A percentile compares a stretch with the other conserved stretches of the same genome.
These are phyloP conservation scores for Gavialis gangeticus DNA, from an alignment of 2,113 vertebrate genomes.

Conservation along the genomic window DNA sequence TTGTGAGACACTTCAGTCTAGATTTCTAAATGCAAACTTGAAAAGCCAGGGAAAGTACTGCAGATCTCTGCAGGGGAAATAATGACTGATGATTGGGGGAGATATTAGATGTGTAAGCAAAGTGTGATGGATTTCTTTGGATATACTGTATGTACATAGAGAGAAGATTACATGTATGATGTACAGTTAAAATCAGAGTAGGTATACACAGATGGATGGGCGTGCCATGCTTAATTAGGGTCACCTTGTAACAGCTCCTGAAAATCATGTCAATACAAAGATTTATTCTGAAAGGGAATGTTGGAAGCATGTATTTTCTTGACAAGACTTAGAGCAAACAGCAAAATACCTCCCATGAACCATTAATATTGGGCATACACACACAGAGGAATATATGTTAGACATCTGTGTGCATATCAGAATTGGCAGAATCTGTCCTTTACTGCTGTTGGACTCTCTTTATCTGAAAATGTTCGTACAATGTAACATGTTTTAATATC, in stretches of 20 bases:
- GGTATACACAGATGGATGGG: neutral
- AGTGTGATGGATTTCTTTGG: slow-evolving; percentile 9
- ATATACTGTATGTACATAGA: neutral
- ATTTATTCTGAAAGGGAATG: neutral
- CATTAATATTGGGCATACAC: neutral
- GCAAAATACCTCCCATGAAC: neutral
- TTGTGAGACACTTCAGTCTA: neutral
- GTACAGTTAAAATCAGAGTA: neutral
- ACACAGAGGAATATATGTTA: neutral
- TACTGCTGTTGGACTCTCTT: neutral
- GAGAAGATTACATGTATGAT: neutral
- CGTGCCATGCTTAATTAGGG: neutral
- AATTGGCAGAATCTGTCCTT: neutral
- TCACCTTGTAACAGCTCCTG: neutral
- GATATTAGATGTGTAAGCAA: neutral
- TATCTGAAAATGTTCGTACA: neutral
- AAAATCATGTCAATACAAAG: neutral
- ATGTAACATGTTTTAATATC: neutral
- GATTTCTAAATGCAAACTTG: neutral
- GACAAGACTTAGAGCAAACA: neutral
- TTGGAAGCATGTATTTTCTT: neutral
- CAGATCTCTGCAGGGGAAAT: neutral
- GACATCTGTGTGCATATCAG: neutral
- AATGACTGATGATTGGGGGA: neutral
- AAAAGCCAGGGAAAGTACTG: neutral